Conservation (phyloP, 1,140 invertebrate genomes). For the Onthophagus taurus region DNA sequence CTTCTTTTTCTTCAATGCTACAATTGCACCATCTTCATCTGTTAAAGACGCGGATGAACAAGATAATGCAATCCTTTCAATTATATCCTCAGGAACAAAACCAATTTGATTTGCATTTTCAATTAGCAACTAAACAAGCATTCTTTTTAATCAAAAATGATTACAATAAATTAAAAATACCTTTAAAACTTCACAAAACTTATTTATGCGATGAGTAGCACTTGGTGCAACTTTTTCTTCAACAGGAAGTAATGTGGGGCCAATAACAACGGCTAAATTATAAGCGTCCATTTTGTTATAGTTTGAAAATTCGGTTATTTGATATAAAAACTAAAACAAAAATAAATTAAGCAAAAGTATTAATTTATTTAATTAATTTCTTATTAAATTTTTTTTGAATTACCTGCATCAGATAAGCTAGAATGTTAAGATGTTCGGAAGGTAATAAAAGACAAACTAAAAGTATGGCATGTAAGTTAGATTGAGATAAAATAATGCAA, state of each 20-base stretch:
- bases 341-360: background rate
- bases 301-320: conserved; percentile 49
- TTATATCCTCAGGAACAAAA: conserved; percentile 50
- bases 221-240: conserved; percentile 36
- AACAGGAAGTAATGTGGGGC: conserved; percentile 75
- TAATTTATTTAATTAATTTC: background rate
- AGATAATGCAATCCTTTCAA: conserved; percentile 41
- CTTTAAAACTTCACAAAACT: conserved; percentile 32
- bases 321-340: conserved; percentile 44
- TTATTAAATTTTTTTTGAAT: background rate
- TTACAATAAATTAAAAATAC: conserved; percentile 16
- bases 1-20: conserved; percentile 59
- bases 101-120: conserved; percentile 66
- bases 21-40: conserved; percentile 36
- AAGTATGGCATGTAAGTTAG: conserved; percentile 45
- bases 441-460: conserved; percentile 57
- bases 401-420: conserved; percentile 58
- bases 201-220: conserved; percentile 29
- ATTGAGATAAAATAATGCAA: conserved; percentile 45
- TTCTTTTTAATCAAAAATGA: background rate
- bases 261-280: conserved; percentile 71
- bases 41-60: conserved; percentile 36
- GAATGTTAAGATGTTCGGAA: conserved; percentile 50
- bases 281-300: conserved; percentile 71
- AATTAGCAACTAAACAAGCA: conserved; percentile 53